A percentile compares a stretch with the other conserved stretches of the same genome.
These are phyloP conservation scores for Leptopilina boulardi DNA, from an alignment of 1,140 invertebrate species.

Conservation along the genomic window DNA sequence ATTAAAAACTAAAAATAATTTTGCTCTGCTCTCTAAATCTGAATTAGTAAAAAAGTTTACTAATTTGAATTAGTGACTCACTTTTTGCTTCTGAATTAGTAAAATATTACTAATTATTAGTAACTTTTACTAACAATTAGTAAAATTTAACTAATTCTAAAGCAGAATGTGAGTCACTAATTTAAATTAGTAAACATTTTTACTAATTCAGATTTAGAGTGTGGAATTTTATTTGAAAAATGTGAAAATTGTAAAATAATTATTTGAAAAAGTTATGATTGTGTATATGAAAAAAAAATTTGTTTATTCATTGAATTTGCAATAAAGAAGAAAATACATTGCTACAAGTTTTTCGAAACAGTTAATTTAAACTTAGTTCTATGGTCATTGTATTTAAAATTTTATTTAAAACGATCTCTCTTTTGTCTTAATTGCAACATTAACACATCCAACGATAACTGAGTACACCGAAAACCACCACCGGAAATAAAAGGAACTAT, in stretches of 20 bases:
- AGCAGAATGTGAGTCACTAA: no score
- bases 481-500: constrained; percentile 19
- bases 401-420: constrained; percentile 16
- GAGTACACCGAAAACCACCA: constrained; percentile 5
- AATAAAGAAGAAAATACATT: constrained; percentile 17
- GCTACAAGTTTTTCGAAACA: constrained; percentile 25
- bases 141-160: no score
- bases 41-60: no score
- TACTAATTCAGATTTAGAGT: no score
- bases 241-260: background rate
- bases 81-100: no score
- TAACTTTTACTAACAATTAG: no score
- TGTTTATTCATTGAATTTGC: constrained; percentile 9
- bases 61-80: no score
- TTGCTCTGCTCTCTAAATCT: no score
- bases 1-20: background rate
- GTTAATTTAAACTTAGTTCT: constrained; percentile 24
- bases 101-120: no score
- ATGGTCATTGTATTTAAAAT: constrained; percentile 25
- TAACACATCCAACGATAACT: constrained; percentile 28
- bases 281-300: background rate
- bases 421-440: constrained; percentile 23
- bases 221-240: background rate
- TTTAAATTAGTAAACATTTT: no score
- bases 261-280: constrained; percentile 35